These are phyloP conservation scores for Madoqua kirkii DNA, from an alignment of 2,113 vertebrate species.

Conservation along the genomic window DNA sequence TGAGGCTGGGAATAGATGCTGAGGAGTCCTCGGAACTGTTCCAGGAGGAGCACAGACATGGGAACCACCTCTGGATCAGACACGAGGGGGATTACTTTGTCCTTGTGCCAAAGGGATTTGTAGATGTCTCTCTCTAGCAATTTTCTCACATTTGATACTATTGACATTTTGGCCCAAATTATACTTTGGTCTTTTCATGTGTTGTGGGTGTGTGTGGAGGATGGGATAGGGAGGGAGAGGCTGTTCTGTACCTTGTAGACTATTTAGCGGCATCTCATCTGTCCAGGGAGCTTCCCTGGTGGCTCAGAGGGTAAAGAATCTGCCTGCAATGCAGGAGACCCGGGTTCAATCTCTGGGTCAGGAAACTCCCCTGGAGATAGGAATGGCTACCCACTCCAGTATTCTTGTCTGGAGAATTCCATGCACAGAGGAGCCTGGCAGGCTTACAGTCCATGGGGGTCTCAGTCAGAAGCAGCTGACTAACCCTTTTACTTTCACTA, in stretches of 20 bases:
- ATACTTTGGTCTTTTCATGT: background rate
- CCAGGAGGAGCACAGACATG: accelerated
- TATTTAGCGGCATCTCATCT: background rate
- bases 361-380: too few species aligned
- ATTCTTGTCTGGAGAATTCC: background rate
- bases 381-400: background rate
- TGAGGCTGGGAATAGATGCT: too few species aligned
- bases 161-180: background rate
- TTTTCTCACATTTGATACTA: background rate
- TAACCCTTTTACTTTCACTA: too few species aligned
- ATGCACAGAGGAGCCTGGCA: background rate
- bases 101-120: background rate
- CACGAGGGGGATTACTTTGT: background rate
- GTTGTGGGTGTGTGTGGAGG: too few species aligned
- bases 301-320: background rate
- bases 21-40: accelerated
- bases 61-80: background rate
- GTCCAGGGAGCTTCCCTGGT: background rate
- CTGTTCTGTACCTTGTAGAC: too few species aligned
- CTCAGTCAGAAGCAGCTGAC: background rate
- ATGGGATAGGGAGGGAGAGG: too few species aligned
- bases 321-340: background rate
- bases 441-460: background rate
- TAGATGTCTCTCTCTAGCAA: background rate
- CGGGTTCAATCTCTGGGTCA: background rate